Evolutionary conservation across 2,113 vertebrate genomes (phyloP).

Genomic region (Eulemur macaco): DNA sequence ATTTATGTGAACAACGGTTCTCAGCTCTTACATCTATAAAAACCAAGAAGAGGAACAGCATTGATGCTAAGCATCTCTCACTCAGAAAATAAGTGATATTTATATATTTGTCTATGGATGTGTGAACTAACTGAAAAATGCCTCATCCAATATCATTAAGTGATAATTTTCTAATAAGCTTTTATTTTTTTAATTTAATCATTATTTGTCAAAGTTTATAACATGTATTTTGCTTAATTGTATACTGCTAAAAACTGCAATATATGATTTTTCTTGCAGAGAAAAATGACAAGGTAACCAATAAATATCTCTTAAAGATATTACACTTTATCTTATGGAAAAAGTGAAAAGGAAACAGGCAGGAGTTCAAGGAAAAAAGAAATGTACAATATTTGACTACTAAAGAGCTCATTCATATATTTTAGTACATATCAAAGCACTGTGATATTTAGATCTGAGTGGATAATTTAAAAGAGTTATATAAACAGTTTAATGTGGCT

Average conservation of each 20-base stretch:
- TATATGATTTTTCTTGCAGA: constrained; percentile 22
- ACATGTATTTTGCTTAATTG: constrained; percentile 8
- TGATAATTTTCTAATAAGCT: constrained; percentile 15
- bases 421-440: neutral
- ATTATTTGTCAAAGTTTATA: constrained; percentile 21
- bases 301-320: neutral
- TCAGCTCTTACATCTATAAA: neutral
- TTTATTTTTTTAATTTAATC: neutral
- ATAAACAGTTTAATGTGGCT: neutral
- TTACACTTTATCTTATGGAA: neutral
- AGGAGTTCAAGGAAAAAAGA: neutral
- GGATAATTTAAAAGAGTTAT: neutral
- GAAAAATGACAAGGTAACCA: neutral
- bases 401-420: neutral
- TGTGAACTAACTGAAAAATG: neutral
- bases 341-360: neutral
- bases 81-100: constrained; percentile 11
- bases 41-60: neutral
- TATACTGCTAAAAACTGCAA: neutral
- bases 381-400: neutral
- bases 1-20: neutral
- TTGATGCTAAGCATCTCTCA: neutral
- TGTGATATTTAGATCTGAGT: neutral
- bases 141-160: neutral
- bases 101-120: neutral